phyloP scores from a whole-genome alignment of 2,888 invertebrate species.

The Ypsolopha scabrella region DNA sequence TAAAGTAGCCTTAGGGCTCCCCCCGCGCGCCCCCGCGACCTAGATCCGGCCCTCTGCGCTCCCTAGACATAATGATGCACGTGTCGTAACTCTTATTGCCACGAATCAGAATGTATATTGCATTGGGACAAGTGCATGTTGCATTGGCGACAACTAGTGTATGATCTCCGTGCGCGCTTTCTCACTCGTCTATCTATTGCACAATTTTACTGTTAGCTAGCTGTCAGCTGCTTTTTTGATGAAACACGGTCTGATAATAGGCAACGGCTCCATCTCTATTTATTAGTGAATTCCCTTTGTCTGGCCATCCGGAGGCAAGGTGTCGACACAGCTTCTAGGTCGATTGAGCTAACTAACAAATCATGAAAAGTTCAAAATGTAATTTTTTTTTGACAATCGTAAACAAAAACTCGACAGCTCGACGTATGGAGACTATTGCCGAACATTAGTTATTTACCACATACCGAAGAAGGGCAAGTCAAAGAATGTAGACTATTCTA shows the following conservation, averaged over 20 bases:
- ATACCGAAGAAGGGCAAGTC: no score
- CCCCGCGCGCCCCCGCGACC: constrained; percentile 29
- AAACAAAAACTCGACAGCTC: no score
- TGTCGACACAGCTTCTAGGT: no score
- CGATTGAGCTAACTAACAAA: no score
- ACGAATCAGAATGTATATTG: not conserved
- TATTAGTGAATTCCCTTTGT: no score
- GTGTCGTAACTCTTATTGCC: not conserved
- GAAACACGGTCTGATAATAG: not conserved
- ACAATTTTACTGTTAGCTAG: constrained; percentile 2
- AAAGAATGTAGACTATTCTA: no score
- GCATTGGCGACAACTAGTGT: constrained; percentile 1
- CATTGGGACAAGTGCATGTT: not conserved
- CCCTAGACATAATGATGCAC: constrained; percentile 17
- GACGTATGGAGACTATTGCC: no score
- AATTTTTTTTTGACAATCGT: no score
- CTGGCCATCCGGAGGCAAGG: no score
- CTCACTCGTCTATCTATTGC: constrained; percentile 2
- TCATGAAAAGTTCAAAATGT: no score
- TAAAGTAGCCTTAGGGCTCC: constrained; percentile 65
- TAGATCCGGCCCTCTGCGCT: constrained; percentile 39
- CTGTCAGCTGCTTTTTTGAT: constrained; percentile 4
- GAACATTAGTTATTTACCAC: no score
- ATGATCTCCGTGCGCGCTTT: constrained; percentile 4
- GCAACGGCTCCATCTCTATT: no score